A percentile compares a stretch with the other conserved stretches of the same genome.
phyloP scores from a whole-genome alignment of 2,113 vertebrate genomes.

The Paratilapia polleni region DNA sequence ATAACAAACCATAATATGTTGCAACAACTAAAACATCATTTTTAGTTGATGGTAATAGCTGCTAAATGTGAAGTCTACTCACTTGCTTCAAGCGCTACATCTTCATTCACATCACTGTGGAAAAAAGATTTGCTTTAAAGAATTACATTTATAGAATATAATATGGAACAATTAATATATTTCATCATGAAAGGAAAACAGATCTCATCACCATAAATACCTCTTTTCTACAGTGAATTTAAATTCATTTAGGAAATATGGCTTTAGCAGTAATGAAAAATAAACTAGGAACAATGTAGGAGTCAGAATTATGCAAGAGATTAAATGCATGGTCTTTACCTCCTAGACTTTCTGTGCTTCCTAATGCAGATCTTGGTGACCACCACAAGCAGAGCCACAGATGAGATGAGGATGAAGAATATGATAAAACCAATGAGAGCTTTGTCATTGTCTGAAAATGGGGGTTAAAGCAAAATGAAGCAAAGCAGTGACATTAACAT shows the following conservation, averaged over 20 bases:
- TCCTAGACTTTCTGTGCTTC: slow-evolving; percentile 66
- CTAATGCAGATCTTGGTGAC: slow-evolving; percentile 89
- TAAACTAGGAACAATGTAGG: background rate
- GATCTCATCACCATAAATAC: too few species aligned
- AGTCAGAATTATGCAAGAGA: background rate
- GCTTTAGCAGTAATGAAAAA: too few species aligned
- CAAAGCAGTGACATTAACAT: too few species aligned
- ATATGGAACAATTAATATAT: too few species aligned
- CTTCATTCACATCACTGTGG: background rate
- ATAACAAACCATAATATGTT: too few species aligned
- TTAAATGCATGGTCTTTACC: background rate
- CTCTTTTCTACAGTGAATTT: too few species aligned
- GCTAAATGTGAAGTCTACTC: background rate
- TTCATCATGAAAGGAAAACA: too few species aligned
- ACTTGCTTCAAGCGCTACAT: background rate
- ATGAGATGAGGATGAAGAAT: slow-evolving; percentile 88
- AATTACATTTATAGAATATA: too few species aligned
- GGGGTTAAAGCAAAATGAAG: too few species aligned
- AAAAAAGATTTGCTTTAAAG: too few species aligned
- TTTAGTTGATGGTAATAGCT: background rate
- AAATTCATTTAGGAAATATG: too few species aligned
- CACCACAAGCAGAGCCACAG: slow-evolving; percentile 83
- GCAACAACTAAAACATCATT: background rate
- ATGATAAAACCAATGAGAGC: slow-evolving; percentile 86
- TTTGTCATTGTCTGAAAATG: slow-evolving; percentile 84